A percentile compares a stretch with the other conserved stretches of the same genome.
Evolutionary conservation across 2,888 invertebrate genomes (phyloP).

Genomic region (Euzetes globulus): DNA sequence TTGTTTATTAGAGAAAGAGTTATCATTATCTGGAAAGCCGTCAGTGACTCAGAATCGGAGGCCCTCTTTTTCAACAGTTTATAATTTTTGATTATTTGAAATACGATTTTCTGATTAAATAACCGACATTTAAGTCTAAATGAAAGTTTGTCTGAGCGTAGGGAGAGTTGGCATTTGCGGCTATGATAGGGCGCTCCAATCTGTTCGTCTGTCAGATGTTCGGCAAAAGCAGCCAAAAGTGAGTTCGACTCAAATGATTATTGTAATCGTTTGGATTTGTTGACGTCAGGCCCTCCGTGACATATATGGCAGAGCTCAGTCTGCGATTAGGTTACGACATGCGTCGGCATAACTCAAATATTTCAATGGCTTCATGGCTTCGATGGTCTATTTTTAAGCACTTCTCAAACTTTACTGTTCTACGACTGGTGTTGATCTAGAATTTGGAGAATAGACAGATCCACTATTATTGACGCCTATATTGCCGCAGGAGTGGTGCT

Average conservation of each 20-base stretch:
- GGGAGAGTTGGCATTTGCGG: not conserved
- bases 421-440: not conserved
- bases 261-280: not conserved
- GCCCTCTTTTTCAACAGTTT: too few species aligned
- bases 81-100: too few species aligned
- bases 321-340: constrained; percentile 21
- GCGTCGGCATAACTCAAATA: constrained; percentile 12
- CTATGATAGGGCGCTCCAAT: constrained; percentile 13
- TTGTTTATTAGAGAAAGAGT: too few species aligned
- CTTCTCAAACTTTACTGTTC: not conserved
- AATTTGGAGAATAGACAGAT: constrained; percentile 1
- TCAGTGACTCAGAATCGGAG: too few species aligned
- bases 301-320: constrained; percentile 27
- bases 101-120: too few species aligned
- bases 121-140: too few species aligned
- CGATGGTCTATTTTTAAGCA: constrained; percentile 9
- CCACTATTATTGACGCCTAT: not conserved
- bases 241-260: not conserved
- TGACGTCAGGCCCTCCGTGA: constrained; percentile 7
- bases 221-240: not conserved
- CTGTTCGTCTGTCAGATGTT: not conserved
- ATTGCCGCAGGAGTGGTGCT: constrained; percentile 4
- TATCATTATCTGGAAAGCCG: too few species aligned
- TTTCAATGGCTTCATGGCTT: constrained; percentile 7
- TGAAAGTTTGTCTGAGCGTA: too few species aligned